Evolutionary conservation across 2,113 vertebrate species (phyloP), one percentile per base, ranked within the genome.

Genomic region (Burhinus bistriatus): DNA sequence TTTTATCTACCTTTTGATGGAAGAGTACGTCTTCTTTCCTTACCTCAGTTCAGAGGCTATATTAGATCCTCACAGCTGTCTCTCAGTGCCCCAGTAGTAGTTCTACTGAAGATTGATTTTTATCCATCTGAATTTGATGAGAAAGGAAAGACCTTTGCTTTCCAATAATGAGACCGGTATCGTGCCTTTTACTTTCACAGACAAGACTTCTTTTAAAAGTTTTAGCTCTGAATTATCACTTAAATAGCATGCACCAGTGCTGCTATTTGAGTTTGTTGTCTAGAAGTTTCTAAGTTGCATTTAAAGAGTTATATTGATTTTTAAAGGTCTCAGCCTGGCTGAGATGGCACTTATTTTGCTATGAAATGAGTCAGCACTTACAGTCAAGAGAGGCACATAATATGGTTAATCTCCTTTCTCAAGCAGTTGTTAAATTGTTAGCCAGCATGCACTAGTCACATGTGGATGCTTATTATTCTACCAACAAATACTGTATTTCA

Each of bases 341-440:
- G 65, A 78, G 69, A 87, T 64, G 54, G 40, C 62, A 94, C 61
- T 83, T 93, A 36, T 69, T 88, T 89, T 75, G 52, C 40, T 76
- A 47, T 20, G 36, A 73, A 91, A 87, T 79, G 58, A 93, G 91
- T 36, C 69, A 80, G 49, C 83, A 87, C 61, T n/a, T 89, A 61
- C 9, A 52, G 73, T 54, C 62, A 72, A 71, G 73, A 76, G 30
- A 87, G 15, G 36, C 36, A 84, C 34, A 26, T 58, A 72, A 84
- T 40, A 68, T 9, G 79, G 72, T 71, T 96, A 59, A 93, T 90
- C 70, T 73, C n/a, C 30, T 85, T 79, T 82, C 62, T 54, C 52
- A 76, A 95, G 58, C 30, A 62, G 57, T 79, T 81, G 77, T 83
- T 95, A 92, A 95, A 95, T 76, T 75, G 94, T 92, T 92, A 91